Evolutionary conservation across 2,797 vertebrate species (phyloP), one percentile per base, ranked within the genome.

Genomic region (Lindbergichthys nudifrons): DNA sequence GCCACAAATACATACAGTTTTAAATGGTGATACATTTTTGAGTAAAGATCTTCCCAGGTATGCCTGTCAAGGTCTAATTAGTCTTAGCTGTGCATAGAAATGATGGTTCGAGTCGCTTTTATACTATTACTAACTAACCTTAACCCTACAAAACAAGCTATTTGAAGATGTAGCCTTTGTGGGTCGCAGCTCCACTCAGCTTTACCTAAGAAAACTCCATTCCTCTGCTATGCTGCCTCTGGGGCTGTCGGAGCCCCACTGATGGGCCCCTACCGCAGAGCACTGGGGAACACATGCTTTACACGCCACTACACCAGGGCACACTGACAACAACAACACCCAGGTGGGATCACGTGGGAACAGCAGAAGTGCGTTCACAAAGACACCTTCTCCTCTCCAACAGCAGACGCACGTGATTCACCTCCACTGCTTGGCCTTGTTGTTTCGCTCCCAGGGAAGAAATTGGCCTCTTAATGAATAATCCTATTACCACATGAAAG

Each of bases 401-500:
- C 46, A 26, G n/a, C 75, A 75, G 43, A 59, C 46, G 11, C 56
- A 42, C 43, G 16, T 51, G 43, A 65, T 77, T 79, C 81, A 82
- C 78, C 81, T 86, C 62, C 32, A 47, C 62, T 61, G 66, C 16
- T 7, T 60, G 73, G 5, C 14, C 43, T 60, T 76, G 81, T 75
- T 53, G 53, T 50, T 59, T 21, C 8, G 5, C 70, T 78, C 61
- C 41, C 23, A 19, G 53, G 65, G 19, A 53, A 45, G 59, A 54
- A 42, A 75, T 61, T 61, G 1, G 70, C 62, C 67, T 77, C 82
- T 85, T 91, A 89, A 93, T 91, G 89, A 94, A 93, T 91, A 93
- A 92, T 91, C 79, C 82, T 90, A 91, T 94, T 93, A 93, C 75
- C 91, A 91, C 91, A 91, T 86, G 90, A 93, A 91, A 91, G 92